These are phyloP conservation scores for Enteromius anoplus DNA, from an alignment of 2,797 vertebrate species.

Conservation along the genomic window DNA sequence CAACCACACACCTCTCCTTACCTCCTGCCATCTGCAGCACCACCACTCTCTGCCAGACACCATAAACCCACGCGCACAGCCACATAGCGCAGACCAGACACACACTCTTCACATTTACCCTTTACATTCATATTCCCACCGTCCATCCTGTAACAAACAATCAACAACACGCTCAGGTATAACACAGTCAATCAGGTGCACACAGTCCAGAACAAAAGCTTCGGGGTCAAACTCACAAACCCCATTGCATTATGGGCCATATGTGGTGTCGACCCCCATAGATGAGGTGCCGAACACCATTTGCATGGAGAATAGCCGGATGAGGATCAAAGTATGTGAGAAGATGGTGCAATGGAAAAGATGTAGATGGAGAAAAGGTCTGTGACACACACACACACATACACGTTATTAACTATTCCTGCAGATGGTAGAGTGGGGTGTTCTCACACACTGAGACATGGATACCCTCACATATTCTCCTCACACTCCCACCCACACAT, in stretches of 20 bases:
- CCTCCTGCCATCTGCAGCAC: conserved; percentile 79
- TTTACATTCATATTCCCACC: conserved; percentile 61
- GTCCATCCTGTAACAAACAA: conserved; percentile 46
- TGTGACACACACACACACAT: conserved; percentile 37
- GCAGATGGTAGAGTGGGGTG: conserved; percentile 81
- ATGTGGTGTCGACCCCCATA: conserved; percentile 39
- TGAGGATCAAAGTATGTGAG: conserved; percentile 67
- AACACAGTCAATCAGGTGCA: conserved; percentile 10
- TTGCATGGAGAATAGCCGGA: conserved; percentile 66
- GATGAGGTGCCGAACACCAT: conserved; percentile 60
- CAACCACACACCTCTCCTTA: conserved; percentile 78
- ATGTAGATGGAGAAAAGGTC: conserved; percentile 63
- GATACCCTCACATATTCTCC: conserved; percentile 82
- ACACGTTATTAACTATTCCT: conserved; percentile 74
- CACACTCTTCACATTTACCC: conserved; percentile 66
- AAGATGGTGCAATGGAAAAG: conserved; percentile 56
- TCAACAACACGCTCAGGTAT: conserved; percentile 8
- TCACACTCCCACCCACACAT: conserved; percentile 77
- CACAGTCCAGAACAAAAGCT: conserved; percentile 21
- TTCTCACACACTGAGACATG: conserved; percentile 82
- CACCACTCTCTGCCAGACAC: conserved; percentile 74
- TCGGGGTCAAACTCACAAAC: conserved; percentile 29
- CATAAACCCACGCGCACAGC: conserved; percentile 71
- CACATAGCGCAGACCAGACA: conserved; percentile 57
- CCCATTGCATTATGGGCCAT: conserved; percentile 22